Percentiles rank a stretch among this genome's conserved stretches.
Conservation (phyloP, 1,140 invertebrate genomes). For the Nebria ingens region DNA sequence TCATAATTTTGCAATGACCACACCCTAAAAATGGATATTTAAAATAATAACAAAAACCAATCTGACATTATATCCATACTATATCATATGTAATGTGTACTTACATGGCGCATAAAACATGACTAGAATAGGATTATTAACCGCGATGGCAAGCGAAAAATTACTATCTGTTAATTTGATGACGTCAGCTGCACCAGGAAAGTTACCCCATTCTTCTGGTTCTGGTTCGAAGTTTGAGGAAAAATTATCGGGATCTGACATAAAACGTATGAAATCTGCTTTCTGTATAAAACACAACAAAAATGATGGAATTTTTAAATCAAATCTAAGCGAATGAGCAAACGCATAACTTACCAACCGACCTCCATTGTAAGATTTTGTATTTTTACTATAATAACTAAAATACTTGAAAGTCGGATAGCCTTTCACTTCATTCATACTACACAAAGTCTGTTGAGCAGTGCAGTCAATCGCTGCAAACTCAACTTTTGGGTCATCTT, state of each 20-base stretch:
- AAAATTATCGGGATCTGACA: conserved; percentile 48
- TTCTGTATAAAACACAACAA: conserved; percentile 40
- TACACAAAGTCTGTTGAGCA: conserved; percentile 49
- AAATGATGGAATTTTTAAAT: no score
- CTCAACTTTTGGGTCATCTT: conserved; percentile 58
- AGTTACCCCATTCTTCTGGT: conserved; percentile 19
- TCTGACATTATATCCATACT: conserved; percentile 5
- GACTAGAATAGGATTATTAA: conserved; percentile 55
- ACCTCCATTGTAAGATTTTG: conserved; percentile 57
- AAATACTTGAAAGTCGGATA: conserved; percentile 86
- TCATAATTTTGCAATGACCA: conserved; percentile 64
- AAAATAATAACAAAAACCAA: no score
- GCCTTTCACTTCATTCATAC: conserved; percentile 60
- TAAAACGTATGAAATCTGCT: conserved; percentile 53
- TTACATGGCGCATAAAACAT: conserved; percentile 76
- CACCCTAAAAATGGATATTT: conserved; percentile 46
- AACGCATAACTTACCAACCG: conserved; percentile 55
- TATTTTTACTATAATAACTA: conserved; percentile 65
- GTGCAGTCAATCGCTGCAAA: conserved; percentile 83
- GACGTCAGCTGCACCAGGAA: conserved; percentile 37
- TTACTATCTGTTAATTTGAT: conserved; percentile 38
- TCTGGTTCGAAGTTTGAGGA: conserved; percentile 21
- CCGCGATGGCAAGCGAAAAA: conserved; percentile 45
- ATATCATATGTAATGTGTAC: conserved; percentile 25
- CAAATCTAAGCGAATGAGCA: no score